Percentiles rank a stretch among this genome's conserved stretches.
phyloP scores from a whole-genome alignment of 2,888 invertebrate species.

The Drosophila birchii region DNA sequence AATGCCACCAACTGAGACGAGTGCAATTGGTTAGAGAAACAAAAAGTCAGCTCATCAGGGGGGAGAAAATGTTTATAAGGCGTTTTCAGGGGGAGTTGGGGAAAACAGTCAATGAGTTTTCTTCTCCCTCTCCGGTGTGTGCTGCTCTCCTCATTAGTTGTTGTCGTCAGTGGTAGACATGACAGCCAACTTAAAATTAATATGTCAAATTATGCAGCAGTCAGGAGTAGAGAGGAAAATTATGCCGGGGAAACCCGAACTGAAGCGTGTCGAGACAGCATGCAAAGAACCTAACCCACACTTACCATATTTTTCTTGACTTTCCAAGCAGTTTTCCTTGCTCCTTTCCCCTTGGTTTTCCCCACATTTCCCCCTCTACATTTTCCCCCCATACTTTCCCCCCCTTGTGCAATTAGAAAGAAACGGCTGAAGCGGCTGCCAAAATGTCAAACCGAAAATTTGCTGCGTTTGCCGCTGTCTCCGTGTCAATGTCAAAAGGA shows the following conservation, averaged over 20 bases:
- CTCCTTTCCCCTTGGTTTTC: neutral
- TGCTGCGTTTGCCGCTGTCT: conserved; percentile 66
- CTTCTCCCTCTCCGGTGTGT: neutral
- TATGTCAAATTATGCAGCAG: conserved; percentile 76
- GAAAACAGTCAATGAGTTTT: conserved; percentile 1
- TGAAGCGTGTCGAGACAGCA: conserved; percentile 66
- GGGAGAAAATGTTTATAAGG: conserved; percentile 47
- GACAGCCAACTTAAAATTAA: conserved; percentile 69
- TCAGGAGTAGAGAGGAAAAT: conserved; percentile 10
- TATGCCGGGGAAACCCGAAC: conserved; percentile 18
- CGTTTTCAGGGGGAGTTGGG: conserved; percentile 9
- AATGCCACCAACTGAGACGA: conserved; percentile 69
- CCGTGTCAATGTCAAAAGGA: conserved; percentile 44
- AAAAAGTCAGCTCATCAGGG: conserved; percentile 53
- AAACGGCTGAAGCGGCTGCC: conserved; percentile 62
- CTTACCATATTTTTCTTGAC: conserved; percentile 1
- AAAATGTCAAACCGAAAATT: conserved; percentile 78
- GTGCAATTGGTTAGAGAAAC: conserved; percentile 37
- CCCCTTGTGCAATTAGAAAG: conserved; percentile 70
- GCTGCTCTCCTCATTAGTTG: conserved; percentile 55
- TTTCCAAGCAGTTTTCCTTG: neutral
- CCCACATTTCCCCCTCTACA: neutral
- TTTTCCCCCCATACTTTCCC: neutral
- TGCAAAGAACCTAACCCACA: conserved; percentile 40
- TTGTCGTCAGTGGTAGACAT: conserved; percentile 65